Percentiles rank a stretch among this genome's conserved stretches.
Evolutionary conservation across 2,888 invertebrate species (phyloP).

Genomic region (Mythimna loreyi): DNA sequence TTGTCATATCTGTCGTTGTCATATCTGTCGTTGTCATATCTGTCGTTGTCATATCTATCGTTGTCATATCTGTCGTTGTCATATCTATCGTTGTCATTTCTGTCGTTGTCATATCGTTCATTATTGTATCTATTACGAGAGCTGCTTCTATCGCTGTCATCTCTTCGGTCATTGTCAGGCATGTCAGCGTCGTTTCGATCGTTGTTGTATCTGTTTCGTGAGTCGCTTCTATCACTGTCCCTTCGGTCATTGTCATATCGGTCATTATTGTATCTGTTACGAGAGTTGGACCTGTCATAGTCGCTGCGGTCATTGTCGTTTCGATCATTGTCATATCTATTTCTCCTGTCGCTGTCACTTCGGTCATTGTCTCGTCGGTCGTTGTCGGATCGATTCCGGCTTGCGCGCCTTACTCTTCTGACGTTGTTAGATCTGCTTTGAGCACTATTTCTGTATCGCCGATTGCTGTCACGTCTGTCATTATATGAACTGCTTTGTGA

Average conservation of each 20-base stretch:
- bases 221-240: not conserved
- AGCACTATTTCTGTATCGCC: not conserved
- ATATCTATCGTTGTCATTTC: not conserved
- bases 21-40: not conserved
- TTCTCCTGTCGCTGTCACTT: not conserved
- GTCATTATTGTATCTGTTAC: not conserved
- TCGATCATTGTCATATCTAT: not conserved
- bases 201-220: not conserved
- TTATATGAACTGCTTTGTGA: not conserved
- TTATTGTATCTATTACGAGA: constrained; percentile 1
- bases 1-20: constrained; percentile 5
- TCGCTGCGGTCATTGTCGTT: not conserved
- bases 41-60: not conserved
- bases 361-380: not conserved
- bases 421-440: constrained; percentile 4
- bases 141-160: constrained; percentile 8
- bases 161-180: not conserved
- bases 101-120: constrained; percentile 8
- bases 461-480: not conserved
- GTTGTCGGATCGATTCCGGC: constrained; percentile 3
- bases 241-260: not conserved
- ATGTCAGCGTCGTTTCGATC: not conserved
- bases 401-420: constrained; percentile 1
- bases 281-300: not conserved
- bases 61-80: constrained; percentile 5